Evolutionary conservation across 2,888 invertebrate genomes (phyloP), one percentile per base, ranked within the genome.

Genomic region (Pharmacophagus antenor): DNA sequence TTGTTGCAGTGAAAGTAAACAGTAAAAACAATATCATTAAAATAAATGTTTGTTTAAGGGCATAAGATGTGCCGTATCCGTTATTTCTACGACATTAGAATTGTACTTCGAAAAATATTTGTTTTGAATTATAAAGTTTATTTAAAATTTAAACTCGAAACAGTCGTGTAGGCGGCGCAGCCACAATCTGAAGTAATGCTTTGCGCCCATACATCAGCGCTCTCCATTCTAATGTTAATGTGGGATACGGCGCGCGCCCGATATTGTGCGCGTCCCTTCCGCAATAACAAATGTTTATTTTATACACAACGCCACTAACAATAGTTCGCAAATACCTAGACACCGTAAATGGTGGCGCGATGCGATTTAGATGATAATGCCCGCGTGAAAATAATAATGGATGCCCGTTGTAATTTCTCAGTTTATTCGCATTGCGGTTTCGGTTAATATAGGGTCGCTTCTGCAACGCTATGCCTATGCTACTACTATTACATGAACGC

Each of bases 301-400:
- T 90, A 90, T 90, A 89, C 90, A 88, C 89, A 88, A 80, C 85
- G 87, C 85, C 87, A 88, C 88, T 89, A 88, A 90, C 90, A 90
- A 90, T 90, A 90, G 90, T 90, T 84, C 77, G 88, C 85, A 89
- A 89, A 90, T 86, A 90, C 90, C 90, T 89, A 88, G 87, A 88
- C 89, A 84, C 78, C 82, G 81, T 85, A 83, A 85, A 85, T 84
- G 87, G 83, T 71, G 79, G 77, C 77, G 82, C 80, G 82, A 88
- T 87, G 85, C 88, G 89, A 89, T 90, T 89, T 88, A 89, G 89
- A 90, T 88, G 88, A 85, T 89, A 89, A 90, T 89, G 84, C 85
- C 68, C 70, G 65, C 68, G 63, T 73, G 80, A 83, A 85, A 85
- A 87, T 88, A 87, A 88, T 87, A 89, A 88, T 83, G 84, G 80